Base-by-base conservation (phyloP, 2,113 vertebrate species). In the Atrichornis clamosus region DNA sequence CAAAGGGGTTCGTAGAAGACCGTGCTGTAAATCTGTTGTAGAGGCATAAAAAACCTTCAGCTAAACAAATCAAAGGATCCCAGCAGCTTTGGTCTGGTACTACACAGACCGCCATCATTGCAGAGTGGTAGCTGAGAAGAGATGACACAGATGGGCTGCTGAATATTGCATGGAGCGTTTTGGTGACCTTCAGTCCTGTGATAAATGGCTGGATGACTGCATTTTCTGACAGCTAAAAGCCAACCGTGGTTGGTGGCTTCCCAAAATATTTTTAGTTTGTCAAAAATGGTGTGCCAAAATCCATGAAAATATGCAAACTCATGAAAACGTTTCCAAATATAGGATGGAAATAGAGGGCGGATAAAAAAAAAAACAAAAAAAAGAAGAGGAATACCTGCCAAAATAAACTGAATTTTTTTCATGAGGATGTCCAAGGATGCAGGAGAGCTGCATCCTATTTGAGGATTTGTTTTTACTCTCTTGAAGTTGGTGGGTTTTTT, bases 11-110 rank as follows among this genome's bases (percentile, higher is more conserved):
- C 33, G 13, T 27, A 63, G 37, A 55, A 17, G 19, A 50, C 35
- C 0, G 0, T 50, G 44, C 7, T 42, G 32, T 46, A 78, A 84
- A 77, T 5, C 8, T 59, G 15, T 30, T 23, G 4, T 11, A 32
- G 21, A 7, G 9, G 6, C 37, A 39, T 26, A 63, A 74, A 50
- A 87, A 93, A 82, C 2, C 14, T 47, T 52, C 50, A 92, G 24
- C 28, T 79, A 62, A 82, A 44, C 23, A 73, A 60, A 84, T 30
- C 58, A 65, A 52, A 84, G 18, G 19, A 53, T 6, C 7, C 12
- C 47, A 82, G 37, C 10, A 67, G 32, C 52, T 88, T 78, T 85
- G 46, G 19, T 52, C 24, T 70, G 52, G 18, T 85, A 39, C 32
- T 42, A n/a, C 32, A 82, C 13, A 21, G 60, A 46, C 26, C 19